Conservation (phyloP, 2,888 invertebrate genomes). For the Busseola fusca region DNA sequence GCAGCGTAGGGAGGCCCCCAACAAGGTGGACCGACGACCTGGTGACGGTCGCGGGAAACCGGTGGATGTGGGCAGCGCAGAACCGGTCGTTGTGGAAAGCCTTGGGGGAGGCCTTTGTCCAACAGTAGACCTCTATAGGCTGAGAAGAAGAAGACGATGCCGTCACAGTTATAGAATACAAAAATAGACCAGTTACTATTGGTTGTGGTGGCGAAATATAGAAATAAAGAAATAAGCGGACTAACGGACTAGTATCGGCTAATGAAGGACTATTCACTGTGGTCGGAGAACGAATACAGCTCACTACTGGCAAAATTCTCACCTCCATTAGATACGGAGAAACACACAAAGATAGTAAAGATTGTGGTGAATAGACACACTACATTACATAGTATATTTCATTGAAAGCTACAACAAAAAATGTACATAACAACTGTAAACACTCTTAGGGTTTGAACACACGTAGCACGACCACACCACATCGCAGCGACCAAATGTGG, state of each 20-base stretch:
- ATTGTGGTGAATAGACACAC: neutral
- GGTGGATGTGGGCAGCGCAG: too few species aligned
- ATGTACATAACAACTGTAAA: neutral
- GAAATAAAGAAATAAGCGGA: too few species aligned
- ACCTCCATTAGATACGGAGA: slow-evolving; percentile 12
- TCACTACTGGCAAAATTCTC: slow-evolving; percentile 5
- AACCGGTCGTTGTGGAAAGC: too few species aligned
- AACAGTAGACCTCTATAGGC: too few species aligned
- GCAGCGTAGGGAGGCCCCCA: too few species aligned
- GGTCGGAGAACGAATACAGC: neutral
- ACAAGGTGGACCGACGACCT: too few species aligned
- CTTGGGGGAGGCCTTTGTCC: too few species aligned
- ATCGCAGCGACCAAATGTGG: neutral
- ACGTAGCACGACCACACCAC: neutral
- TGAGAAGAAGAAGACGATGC: too few species aligned
- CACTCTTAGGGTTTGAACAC: neutral
- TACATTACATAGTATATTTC: too few species aligned
- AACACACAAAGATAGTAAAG: neutral
- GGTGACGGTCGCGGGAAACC: too few species aligned
- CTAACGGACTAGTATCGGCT: too few species aligned
- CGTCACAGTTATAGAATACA: neutral
- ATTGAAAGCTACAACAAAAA: neutral
- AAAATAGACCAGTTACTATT: neutral
- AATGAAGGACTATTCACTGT: too few species aligned
- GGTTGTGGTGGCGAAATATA: neutral